Conservation (phyloP, 1,140 invertebrate genomes). For the Micrasema longulum region DNA sequence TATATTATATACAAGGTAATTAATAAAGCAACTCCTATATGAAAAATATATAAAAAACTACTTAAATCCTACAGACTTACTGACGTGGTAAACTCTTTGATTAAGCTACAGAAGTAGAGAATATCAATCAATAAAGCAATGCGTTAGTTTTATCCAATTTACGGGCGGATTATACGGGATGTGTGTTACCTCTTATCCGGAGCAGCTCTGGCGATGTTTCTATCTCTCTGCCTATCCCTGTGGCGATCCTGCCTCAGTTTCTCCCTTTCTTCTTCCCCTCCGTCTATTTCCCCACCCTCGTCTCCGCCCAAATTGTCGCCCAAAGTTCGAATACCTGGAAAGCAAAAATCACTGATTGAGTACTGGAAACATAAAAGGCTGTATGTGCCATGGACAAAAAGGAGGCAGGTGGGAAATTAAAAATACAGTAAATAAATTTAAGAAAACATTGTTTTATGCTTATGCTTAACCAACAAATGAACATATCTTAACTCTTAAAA, state of each 20-base stretch:
- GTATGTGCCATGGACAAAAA: too few relatives aligned
- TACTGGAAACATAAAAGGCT: too few relatives aligned
- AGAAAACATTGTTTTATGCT: not conserved
- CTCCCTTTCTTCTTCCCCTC: conserved; percentile 88
- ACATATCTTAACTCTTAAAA: not conserved
- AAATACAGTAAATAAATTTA: not conserved
- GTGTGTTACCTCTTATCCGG: conserved; percentile 93
- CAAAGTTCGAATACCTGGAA: conserved; percentile 47
- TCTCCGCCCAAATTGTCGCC: conserved; percentile 45
- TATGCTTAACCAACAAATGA: not conserved
- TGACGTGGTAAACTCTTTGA: too few relatives aligned
- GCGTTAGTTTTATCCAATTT: too few relatives aligned
- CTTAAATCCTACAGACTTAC: too few relatives aligned
- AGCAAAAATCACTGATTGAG: conserved; percentile 14
- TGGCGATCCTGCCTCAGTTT: conserved; percentile 90
- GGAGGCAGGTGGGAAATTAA: not conserved
- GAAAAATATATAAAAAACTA: too few relatives aligned
- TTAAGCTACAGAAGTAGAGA: too few relatives aligned
- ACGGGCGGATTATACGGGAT: too few relatives aligned
- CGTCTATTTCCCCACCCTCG: conserved; percentile 54
- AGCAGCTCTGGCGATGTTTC: conserved; percentile 92
- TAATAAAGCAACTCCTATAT: too few relatives aligned
- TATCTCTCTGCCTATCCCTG: conserved; percentile 90
- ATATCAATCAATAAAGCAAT: too few relatives aligned
- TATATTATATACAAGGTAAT: too few relatives aligned